Percentiles rank a stretch among this genome's conserved stretches.
Evolutionary conservation across 2,888 invertebrate species (phyloP).

Genomic region (Thymelicus acteon): DNA sequence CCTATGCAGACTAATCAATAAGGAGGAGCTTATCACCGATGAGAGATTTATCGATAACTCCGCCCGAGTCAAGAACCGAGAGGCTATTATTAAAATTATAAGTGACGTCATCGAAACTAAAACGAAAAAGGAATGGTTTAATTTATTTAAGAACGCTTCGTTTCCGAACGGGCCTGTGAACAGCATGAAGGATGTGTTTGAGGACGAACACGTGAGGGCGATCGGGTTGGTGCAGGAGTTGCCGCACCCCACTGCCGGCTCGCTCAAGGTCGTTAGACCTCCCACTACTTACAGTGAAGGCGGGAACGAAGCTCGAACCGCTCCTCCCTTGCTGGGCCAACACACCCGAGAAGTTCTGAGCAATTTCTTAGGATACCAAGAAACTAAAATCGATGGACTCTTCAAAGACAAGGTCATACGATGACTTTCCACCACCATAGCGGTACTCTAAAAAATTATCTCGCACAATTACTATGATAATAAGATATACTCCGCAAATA

Average conservation of each 20-base stretch:
- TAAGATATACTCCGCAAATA: conserved; percentile 12
- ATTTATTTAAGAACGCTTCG: conserved; percentile 88
- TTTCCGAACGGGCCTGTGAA: conserved; percentile 97
- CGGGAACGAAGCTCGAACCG: conserved; percentile 87
- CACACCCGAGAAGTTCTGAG: conserved; percentile 92
- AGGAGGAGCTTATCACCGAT: conserved; percentile 86
- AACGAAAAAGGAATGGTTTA: conserved; percentile 90
- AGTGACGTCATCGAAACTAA: conserved; percentile 84
- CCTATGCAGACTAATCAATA: conserved; percentile 87
- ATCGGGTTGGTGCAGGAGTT: conserved; percentile 90
- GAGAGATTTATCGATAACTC: conserved; percentile 89
- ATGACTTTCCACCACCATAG: conserved; percentile 44
- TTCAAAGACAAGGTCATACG: conserved; percentile 72
- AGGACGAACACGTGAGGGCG: conserved; percentile 92
- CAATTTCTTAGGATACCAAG: conserved; percentile 87
- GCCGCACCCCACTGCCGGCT: conserved; percentile 88
- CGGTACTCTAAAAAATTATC: conserved; percentile 1
- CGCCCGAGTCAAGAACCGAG: conserved; percentile 90
- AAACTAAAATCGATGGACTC: conserved; percentile 84
- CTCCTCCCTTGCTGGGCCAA: conserved; percentile 95
- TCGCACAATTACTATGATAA: not conserved
- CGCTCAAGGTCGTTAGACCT: conserved; percentile 92
- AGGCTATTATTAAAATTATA: conserved; percentile 87
- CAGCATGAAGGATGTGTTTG: conserved; percentile 92
- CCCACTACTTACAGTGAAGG: conserved; percentile 92